A percentile compares a stretch with the other conserved stretches of the same genome.
Evolutionary conservation across 1,140 invertebrate species (phyloP).

Genomic region (Drosophila mojavensis): DNA sequence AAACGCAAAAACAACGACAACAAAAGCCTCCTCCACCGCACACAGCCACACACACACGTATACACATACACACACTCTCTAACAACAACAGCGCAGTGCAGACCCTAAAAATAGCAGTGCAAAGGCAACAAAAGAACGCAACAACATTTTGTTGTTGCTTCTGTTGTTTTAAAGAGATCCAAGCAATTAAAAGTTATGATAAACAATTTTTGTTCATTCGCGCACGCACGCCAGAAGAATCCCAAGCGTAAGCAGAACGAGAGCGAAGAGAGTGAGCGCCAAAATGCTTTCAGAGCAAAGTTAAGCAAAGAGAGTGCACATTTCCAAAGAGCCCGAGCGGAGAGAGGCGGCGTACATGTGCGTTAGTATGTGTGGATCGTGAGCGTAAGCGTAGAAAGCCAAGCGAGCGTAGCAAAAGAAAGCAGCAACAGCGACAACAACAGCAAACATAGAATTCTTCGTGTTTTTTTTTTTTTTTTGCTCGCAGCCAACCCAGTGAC

Average conservation of each 20-base stretch:
- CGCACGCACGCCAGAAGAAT: slow-evolving; percentile 38
- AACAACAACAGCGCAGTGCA: slow-evolving; percentile 51
- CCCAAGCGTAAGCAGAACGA: slow-evolving; percentile 20
- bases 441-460: slow-evolving; percentile 14
- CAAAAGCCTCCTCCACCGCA: slow-evolving; percentile 30
- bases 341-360: slow-evolving; percentile 19
- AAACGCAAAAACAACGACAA: slow-evolving; percentile 8
- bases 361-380: slow-evolving; percentile 3
- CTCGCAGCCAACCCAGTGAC: slow-evolving; percentile 50
- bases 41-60: slow-evolving; percentile 27
- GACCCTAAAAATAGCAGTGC: slow-evolving; percentile 42
- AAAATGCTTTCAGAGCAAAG: slow-evolving; percentile 3
- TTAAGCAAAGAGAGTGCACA: slow-evolving; percentile 11
- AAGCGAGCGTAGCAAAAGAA: slow-evolving; percentile 63
- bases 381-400: slow-evolving; percentile 58
- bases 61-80: slow-evolving; percentile 27
- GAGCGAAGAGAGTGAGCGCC: not conserved
- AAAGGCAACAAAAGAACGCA: slow-evolving; percentile 44
- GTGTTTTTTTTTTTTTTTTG: slow-evolving; percentile 14
- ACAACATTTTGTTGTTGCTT: slow-evolving; percentile 27
- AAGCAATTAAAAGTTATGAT: slow-evolving; percentile 79
- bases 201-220: slow-evolving; percentile 55
- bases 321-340: slow-evolving; percentile 6
- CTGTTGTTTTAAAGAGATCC: slow-evolving; percentile 61
- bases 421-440: slow-evolving; percentile 35